Evolutionary conservation across 2,113 vertebrate species (phyloP).

Genomic region (Myrmecophaga tridactyla): DNA sequence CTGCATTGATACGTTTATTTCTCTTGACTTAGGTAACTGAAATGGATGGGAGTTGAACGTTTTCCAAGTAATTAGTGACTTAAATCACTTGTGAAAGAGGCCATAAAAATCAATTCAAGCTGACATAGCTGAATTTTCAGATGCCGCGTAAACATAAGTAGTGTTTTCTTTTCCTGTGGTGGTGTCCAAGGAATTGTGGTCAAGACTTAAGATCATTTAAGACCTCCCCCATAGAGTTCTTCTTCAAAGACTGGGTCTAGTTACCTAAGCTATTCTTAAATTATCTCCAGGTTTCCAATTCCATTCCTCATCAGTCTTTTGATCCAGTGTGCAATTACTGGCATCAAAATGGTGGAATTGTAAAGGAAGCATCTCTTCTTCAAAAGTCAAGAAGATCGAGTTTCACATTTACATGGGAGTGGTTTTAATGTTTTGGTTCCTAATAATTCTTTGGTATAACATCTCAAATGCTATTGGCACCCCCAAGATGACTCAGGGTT

Average conservation of each 20-base stretch:
- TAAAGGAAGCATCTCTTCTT: constrained; percentile 50
- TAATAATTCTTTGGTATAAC: constrained; percentile 47
- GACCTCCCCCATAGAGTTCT: constrained; percentile 34
- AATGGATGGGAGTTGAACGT: constrained; percentile 45
- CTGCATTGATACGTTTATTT: constrained; percentile 40
- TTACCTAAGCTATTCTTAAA: constrained; percentile 71
- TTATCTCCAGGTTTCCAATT: constrained; percentile 64
- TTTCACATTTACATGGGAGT: constrained; percentile 59
- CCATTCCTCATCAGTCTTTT: constrained; percentile 62
- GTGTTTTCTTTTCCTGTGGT: constrained; percentile 55
- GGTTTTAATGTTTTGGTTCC: constrained; percentile 66
- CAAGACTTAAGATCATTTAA: constrained; percentile 57
- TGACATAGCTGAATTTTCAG: constrained; percentile 38
- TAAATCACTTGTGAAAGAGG: constrained; percentile 73
- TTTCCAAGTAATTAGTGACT: constrained; percentile 66
- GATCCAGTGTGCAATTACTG: constrained; percentile 61
- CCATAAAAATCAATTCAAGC: constrained; percentile 59
- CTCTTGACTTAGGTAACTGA: constrained; percentile 49
- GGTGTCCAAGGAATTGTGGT: constrained; percentile 66
- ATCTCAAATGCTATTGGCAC: constrained; percentile 45
- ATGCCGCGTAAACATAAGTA: constrained; percentile 46
- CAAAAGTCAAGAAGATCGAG: constrained; percentile 58
- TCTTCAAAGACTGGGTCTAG: constrained; percentile 65
- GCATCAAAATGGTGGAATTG: constrained; percentile 49
- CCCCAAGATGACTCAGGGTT: background rate